Percentiles rank a stretch among this genome's conserved stretches.
phyloP scores from a whole-genome alignment of 2,888 invertebrate species.

The Amphipoea lucens region DNA sequence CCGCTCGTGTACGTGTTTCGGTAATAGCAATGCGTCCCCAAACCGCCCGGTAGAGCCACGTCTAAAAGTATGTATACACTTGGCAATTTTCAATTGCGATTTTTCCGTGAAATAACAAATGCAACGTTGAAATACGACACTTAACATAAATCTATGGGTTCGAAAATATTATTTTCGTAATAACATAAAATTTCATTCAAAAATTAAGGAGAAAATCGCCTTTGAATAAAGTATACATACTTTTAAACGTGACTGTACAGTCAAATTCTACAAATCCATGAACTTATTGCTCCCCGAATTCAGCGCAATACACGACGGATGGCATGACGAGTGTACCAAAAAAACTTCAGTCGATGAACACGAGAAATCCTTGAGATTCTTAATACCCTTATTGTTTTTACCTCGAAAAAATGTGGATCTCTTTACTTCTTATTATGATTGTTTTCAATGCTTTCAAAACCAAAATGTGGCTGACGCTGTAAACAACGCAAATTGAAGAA shows the following conservation, averaged over 20 bases:
- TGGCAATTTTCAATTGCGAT: too few relatives aligned
- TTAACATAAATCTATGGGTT: too few relatives aligned
- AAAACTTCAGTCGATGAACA: constrained; percentile 16
- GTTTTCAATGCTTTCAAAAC: constrained; percentile 49
- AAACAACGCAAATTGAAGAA: constrained; percentile 40
- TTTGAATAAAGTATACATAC: too few relatives aligned
- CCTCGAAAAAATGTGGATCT: constrained; percentile 39
- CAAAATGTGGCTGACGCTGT: constrained; percentile 12
- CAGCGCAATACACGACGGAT: not conserved
- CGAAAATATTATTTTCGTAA: too few relatives aligned
- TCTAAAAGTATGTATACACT: too few relatives aligned
- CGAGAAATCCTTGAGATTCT: constrained; percentile 37
- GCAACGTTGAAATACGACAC: too few relatives aligned
- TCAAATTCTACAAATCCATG: not conserved
- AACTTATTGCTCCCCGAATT: constrained; percentile 8
- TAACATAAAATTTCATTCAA: too few relatives aligned
- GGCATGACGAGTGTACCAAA: constrained; percentile 1
- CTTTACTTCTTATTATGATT: constrained; percentile 45
- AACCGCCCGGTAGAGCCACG: not conserved
- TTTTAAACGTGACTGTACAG: too few relatives aligned
- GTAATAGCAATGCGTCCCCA: not conserved
- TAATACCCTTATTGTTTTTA: constrained; percentile 31
- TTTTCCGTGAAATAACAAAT: too few relatives aligned
- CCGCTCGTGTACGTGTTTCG: not conserved
- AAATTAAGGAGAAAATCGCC: too few relatives aligned